These are phyloP conservation scores for Rhinoraja longicauda DNA, from an alignment of 2,797 vertebrate species.

Conservation along the genomic window DNA sequence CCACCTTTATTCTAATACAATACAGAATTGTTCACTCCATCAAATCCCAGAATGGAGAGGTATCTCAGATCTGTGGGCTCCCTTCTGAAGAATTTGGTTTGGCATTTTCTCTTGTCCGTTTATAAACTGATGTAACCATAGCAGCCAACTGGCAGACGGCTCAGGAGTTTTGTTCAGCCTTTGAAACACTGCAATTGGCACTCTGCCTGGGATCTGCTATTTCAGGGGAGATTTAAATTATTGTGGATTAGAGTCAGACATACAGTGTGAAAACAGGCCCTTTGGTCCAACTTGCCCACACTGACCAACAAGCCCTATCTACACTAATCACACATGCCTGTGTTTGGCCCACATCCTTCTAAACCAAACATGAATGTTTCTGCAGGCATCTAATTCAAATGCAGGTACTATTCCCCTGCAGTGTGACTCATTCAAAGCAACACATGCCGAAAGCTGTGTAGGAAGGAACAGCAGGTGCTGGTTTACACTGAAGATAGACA, in stretches of 20 bases:
- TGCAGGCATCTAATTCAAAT: background rate
- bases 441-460: too few relatives aligned
- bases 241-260: background rate
- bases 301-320: too few relatives aligned
- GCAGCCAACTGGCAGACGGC: background rate
- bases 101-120: background rate
- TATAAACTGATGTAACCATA: conserved; percentile 5
- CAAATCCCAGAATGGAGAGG: background rate
- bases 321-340: too few relatives aligned
- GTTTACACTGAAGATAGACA: too few relatives aligned
- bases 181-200: conserved; percentile 7
- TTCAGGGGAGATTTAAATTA: background rate
- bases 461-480: too few relatives aligned
- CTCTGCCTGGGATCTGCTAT: background rate
- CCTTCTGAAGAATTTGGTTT: background rate
- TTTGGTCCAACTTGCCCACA: too few relatives aligned
- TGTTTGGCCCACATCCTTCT: too few relatives aligned
- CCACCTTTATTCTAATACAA: background rate
- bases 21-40: too few relatives aligned
- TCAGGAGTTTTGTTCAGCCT: background rate
- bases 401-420: background rate
- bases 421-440: background rate
- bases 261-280: too few relatives aligned
- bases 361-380: background rate
- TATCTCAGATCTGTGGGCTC: background rate